Conservation (phyloP, 2,113 vertebrate species). For the Hippocampus mohnikei region DNA sequence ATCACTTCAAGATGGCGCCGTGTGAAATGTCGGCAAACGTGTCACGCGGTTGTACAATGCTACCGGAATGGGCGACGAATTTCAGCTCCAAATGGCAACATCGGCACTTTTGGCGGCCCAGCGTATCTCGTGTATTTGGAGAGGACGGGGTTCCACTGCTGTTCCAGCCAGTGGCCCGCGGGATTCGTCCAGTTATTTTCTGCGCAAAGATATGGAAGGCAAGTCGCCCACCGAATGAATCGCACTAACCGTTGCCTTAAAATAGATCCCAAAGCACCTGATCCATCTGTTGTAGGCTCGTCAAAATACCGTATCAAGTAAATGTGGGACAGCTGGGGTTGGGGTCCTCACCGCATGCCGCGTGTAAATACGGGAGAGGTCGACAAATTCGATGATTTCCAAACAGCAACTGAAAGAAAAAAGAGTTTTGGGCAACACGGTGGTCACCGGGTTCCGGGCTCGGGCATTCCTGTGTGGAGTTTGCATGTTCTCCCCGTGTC, state of each 20-base stretch:
- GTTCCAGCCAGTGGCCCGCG: conserved; percentile 22
- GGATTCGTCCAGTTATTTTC: conserved; percentile 61
- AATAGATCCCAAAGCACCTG: conserved; percentile 67
- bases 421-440: not conserved
- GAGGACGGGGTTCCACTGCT: too few relatives aligned
- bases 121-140: not conserved
- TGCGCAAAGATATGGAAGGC: conserved; percentile 54
- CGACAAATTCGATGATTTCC: too few relatives aligned
- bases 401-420: not conserved
- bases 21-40: conserved; percentile 20
- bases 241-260: conserved; percentile 56
- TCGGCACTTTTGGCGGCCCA: not conserved
- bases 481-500: too few relatives aligned
- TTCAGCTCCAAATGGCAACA: not conserved
- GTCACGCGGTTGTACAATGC: not conserved
- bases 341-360: conserved; percentile 5
- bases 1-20: conserved; percentile 13
- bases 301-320: conserved; percentile 44
- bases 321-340: conserved; percentile 28
- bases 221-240: conserved; percentile 62
- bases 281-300: conserved; percentile 54
- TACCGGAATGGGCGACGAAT: not conserved
- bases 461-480: too few relatives aligned
- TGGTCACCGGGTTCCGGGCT: not conserved
- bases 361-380: not conserved